Base-by-base conservation (phyloP, 1,140 invertebrate species). In the Drosophila gunungcola region DNA sequence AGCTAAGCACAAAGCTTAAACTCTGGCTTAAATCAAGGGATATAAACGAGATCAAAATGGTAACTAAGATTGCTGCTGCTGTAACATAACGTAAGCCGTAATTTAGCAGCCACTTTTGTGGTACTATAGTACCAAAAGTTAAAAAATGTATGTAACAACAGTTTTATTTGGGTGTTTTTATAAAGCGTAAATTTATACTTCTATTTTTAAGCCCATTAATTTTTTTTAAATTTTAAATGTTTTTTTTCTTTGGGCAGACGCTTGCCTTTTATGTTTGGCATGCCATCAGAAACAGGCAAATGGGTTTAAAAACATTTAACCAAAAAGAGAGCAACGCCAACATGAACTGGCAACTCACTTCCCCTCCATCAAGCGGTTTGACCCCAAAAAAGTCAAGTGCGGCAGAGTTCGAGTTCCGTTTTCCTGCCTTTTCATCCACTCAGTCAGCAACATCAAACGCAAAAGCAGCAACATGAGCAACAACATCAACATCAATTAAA, bases 351-450 rank as follows among this genome's bases (percentile, higher is more conserved):
- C 64, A 48, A 34, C 48, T 51, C 67, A 72, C 56, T 45, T 76
- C 46, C 51, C 67, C 73, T 39, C 12, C 36, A 56, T 63, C 83
- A 76, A 82, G 83, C 78, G 83, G 83, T 82, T 86, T 86, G 83
- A 86, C 83, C 83, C 83, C 83, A 86, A 86, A 86, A 83, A 86
- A 86, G 82, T 86, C 82, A 86, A 82, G 82, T 86, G 82, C 82
- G 82, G 74, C 41, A 41, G 49, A 61, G 68, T 57, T 36, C 70
- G 27, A 68, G 67, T 70, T 70, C 67, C 63, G 67, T 39, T 56
- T 55, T 29, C 16, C 63, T 36, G 16, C n/a, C n/a, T n/a, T 55
- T 48, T 39, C 13, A 72, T 13, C 36, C 41, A 74, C 52, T 54
- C 69, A 46, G 36, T 12, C 39, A 43, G 34, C 16, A 72, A 13